Base-by-base conservation (phyloP, 1,140 invertebrate species). In the Aphelenchoides besseyi region DNA sequence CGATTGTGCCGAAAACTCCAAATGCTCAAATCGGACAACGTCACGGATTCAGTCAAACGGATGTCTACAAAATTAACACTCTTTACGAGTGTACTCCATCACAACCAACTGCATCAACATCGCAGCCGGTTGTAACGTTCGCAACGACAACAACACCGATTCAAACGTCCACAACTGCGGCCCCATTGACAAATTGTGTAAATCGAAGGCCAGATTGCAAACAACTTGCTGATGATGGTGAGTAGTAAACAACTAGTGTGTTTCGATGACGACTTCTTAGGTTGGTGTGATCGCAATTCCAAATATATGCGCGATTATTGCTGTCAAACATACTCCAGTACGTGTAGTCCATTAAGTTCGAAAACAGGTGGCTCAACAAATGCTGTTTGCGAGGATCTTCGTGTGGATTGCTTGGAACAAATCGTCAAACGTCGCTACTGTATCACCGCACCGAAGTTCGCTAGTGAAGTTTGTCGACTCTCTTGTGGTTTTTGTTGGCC, bases 31-130 rank as follows among this genome's bases (percentile, higher is more conserved):
- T 88, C 62, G 87, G 87, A 16, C 87, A 88, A 72, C 71, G 87
- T 33, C 68, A 74, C 28, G 85, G 83, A 0, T 83, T 88, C 62
- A 87, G 86, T 68, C 63, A 72, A 1, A 82, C 84, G 18, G 87
- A 88, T 73, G 73, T 86, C 3, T 74, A 64, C 18, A 88, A 88
- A 74, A 84, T 88, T 33, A 87, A 87, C 69, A 85, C 81, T 28
- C 77, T 88, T 29, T 88, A 88, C 72, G 81, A 84, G 32, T 87
- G 86, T 41, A 8, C 55, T 5, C 5, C 5, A 41, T 71, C 35
- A 62, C 36, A 8, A 61, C 66, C 36, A 68, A 74, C 37, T 16
- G 33, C 63, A 63, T 35, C 70, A 9, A 59, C 61, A 72, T n/a
- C 9, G 55, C 71, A 1, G 52, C 74, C 35, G 26, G 2, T 9